Evolutionary conservation across 30 jellyfish, hydroid and myxozoan genomes (phyloP).

Genomic region (Sanderia malayensis): DNA sequence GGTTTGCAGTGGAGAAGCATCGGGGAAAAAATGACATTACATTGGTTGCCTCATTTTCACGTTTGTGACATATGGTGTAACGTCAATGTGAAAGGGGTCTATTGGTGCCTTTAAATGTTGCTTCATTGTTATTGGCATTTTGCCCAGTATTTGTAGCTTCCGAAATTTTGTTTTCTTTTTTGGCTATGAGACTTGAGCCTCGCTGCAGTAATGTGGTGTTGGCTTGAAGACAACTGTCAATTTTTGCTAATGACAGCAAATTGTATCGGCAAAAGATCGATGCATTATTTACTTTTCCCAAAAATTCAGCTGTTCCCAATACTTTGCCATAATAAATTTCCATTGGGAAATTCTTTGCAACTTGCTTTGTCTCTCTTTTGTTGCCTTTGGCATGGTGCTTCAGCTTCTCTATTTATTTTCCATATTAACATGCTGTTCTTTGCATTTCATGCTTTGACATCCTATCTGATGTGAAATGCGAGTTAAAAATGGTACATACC

Average conservation of each 20-base stretch:
- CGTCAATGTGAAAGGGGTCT: no score
- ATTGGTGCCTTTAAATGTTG: background rate
- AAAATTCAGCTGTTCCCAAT: background rate
- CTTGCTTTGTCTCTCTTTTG: background rate
- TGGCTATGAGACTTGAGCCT: conserved; percentile 3
- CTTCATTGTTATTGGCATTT: conserved; percentile 11
- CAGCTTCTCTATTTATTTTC: background rate
- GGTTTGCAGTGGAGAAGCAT: no score
- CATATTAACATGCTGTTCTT: background rate
- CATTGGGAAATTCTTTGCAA: background rate
- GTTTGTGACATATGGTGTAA: no score
- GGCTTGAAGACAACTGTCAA: conserved; percentile 9
- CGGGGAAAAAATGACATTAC: no score
- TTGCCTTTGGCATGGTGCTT: background rate
- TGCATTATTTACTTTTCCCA: conserved; percentile 7
- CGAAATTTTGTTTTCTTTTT: background rate
- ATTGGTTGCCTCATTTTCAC: no score
- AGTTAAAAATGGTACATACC: no score
- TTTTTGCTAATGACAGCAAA: conserved; percentile 11
- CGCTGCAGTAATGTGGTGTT: background rate
- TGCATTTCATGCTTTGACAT: no score
- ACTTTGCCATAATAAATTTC: conserved; percentile 1
- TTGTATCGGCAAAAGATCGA: background rate
- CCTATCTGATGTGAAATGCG: no score
- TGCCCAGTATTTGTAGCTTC: background rate